Evolutionary conservation across 2,888 invertebrate species (phyloP), one percentile per base, ranked within the genome.

Genomic region (Cenopis cana): DNA sequence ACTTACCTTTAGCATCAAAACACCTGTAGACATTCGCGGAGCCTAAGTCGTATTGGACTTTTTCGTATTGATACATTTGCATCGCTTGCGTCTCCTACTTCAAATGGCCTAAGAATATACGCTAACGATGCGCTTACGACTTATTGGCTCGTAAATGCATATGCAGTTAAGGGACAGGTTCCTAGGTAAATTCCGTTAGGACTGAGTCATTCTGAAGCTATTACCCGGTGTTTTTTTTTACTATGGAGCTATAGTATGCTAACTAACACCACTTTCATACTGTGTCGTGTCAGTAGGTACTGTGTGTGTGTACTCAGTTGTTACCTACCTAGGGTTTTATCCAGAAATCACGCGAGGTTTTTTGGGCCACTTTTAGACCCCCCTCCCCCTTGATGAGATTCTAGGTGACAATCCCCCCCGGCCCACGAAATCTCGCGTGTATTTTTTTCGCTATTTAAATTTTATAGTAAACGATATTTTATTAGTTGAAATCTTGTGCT

Each of bases 141-240:
- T 49, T 29, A n/a, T 29, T 29, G 46, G 24, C 8, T 55, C 29
- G 29, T 24, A 29, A 24, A 50, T n/a, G 9, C 29, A 18, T 46
- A n/a, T n/a, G 8, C 46, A 20, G 49, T 14, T 24, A 49, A 36
- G 67, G 60, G 54, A 61, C 55, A 55, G 68, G 41, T 38, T 49
- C 46, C 60, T 68, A 68, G 41, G 38, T 18, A 38, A 54, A 54
- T 54, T 36, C 52, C 68, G 68, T 54, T 68, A 68, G 41, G 29
- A 17, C n/a, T 67, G 68, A 68, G 68, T 68, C 68, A 68, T 54
- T 18, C 52, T 60, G 52, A 29, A 46, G 24, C 12, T 29, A 56
- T 33, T 2, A 10, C 5, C 66, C 33, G 54, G 65, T 66, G 20
- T 1, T 49, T 57, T 6, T 1, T 49, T 57, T 6, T 41, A 59